A percentile compares a stretch with the other conserved stretches of the same genome.
These are phyloP conservation scores for Podiceps cristatus DNA, from an alignment of 2,113 vertebrate genomes.

Conservation along the genomic window DNA sequence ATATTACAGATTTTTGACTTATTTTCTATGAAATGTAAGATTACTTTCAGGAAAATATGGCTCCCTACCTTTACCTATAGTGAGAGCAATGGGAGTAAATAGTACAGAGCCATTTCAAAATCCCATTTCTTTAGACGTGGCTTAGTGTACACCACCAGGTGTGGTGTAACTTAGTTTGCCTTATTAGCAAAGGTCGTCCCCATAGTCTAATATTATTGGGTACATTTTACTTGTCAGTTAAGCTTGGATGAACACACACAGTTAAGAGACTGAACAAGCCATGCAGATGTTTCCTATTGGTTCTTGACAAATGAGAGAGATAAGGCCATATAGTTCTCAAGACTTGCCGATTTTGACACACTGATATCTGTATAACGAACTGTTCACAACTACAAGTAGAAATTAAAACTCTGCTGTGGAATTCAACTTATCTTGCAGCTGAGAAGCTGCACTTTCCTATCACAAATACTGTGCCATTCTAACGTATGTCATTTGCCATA, in stretches of 20 bases:
- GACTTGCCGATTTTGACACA: constrained; percentile 51
- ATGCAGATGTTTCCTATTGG: constrained; percentile 65
- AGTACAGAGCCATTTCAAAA: not conserved
- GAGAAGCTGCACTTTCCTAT: not conserved
- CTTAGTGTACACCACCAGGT: not conserved
- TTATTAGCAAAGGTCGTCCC: constrained; percentile 66
- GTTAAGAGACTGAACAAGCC: constrained; percentile 69
- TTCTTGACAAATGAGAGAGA: constrained; percentile 65
- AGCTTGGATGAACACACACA: constrained; percentile 52
- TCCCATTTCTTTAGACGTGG: constrained; percentile 5
- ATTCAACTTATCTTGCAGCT: not conserved
- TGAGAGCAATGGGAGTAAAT: not conserved
- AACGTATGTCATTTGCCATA: not conserved
- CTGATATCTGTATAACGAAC: constrained; percentile 14
- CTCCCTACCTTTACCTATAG: not conserved
- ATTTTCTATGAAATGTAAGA: not conserved
- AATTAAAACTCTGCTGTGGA: constrained; percentile 49
- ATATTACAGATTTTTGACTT: not conserved
- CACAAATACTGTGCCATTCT: not conserved
- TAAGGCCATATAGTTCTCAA: constrained; percentile 24
- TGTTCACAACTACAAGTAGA: constrained; percentile 32
- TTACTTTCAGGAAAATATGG: not conserved
- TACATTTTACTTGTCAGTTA: constrained; percentile 55
- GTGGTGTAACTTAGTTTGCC: not conserved
- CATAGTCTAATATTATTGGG: constrained; percentile 19